phyloP scores from a whole-genome alignment of 2,888 invertebrate genomes.

The Eubasilissa splendida region DNA sequence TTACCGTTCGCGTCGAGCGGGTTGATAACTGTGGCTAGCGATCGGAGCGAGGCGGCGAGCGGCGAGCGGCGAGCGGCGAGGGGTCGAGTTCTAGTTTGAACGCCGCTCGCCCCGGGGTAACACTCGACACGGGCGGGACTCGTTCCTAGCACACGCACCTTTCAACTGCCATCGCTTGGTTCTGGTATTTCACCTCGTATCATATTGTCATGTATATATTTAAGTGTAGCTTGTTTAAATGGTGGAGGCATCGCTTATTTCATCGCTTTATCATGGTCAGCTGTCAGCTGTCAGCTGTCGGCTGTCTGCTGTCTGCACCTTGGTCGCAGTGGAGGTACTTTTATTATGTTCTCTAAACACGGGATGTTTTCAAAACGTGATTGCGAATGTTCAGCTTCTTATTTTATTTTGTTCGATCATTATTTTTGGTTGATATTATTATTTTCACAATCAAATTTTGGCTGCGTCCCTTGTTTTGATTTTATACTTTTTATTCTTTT shows the following conservation, averaged over 20 bases:
- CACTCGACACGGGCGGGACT: conserved; percentile 45
- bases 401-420: neutral
- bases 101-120: neutral
- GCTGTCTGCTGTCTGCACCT: conserved; percentile 52
- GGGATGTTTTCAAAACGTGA: conserved; percentile 55
- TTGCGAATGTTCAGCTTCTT: conserved; percentile 39
- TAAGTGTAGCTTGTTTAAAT: conserved; percentile 50
- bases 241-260: conserved; percentile 57
- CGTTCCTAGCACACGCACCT: conserved; percentile 36
- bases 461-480: conserved; percentile 54
- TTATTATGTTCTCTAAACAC: conserved; percentile 53
- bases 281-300: neutral
- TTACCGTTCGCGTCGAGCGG: neutral
- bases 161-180: conserved; percentile 53
- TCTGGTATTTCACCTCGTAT: conserved; percentile 52
- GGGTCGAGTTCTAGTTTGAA: neutral
- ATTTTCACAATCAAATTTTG: conserved; percentile 47
- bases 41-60: neutral
- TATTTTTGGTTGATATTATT: no score
- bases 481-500: conserved; percentile 56
- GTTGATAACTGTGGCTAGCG: conserved; percentile 28
- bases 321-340: conserved; percentile 56
- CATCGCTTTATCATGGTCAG: conserved; percentile 57
- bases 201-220: conserved; percentile 47
- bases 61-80: neutral